Evolutionary conservation across 2,797 vertebrate species (phyloP).

Genomic region (Neopelma chrysocephalum): DNA sequence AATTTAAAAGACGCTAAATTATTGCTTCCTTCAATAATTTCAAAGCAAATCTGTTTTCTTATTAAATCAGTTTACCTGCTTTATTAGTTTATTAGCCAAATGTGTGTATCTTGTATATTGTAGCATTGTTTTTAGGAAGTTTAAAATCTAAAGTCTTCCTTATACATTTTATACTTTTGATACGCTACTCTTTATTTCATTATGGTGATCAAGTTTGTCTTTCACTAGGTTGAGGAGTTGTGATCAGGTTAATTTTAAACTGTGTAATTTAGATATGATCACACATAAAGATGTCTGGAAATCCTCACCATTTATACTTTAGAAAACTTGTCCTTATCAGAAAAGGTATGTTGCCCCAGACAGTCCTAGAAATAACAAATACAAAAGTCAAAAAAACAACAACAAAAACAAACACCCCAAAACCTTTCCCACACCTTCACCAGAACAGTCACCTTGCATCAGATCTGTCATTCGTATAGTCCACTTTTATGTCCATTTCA

Average conservation of each 20-base stretch:
- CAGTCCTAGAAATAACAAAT: not conserved
- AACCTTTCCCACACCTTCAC: not conserved
- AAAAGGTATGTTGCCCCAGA: not conserved
- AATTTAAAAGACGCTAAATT: not conserved
- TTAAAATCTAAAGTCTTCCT: not conserved
- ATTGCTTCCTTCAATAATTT: not conserved
- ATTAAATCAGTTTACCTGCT: not conserved
- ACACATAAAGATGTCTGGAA: not conserved
- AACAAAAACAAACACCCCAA: fast-evolving
- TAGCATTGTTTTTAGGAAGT: not conserved
- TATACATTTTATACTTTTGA: not conserved
- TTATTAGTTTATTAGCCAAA: no score
- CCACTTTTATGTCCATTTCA: not conserved
- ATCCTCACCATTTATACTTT: not conserved
- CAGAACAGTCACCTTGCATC: not conserved
- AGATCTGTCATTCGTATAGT: no score
- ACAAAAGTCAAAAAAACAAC: not conserved
- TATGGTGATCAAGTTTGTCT: not conserved
- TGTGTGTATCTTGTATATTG: not conserved
- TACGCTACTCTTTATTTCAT: not conserved
- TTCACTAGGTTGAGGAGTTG: not conserved
- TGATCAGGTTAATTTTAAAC: not conserved
- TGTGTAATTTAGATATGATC: not conserved
- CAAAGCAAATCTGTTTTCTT: not conserved
- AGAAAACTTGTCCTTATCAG: not conserved